A percentile compares a stretch with the other conserved stretches of the same genome.
phyloP scores from a whole-genome alignment of 2,888 invertebrate species.

The Nymphalis c-album region DNA sequence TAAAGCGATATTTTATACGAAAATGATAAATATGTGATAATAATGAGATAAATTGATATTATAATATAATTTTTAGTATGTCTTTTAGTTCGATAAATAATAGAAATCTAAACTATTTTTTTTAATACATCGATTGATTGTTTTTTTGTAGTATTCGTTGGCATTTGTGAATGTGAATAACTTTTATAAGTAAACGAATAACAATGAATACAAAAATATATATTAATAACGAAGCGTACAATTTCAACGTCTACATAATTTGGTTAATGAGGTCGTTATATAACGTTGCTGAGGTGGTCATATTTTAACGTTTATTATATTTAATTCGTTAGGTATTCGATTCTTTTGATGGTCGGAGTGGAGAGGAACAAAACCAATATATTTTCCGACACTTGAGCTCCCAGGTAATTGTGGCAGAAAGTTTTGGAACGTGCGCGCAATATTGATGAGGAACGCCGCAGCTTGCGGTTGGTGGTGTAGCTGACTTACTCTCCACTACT shows the following conservation, averaged over 20 bases:
- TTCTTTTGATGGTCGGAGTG: constrained; percentile 60
- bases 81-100: no score
- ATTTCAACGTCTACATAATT: neutral
- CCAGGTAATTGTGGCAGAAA: constrained; percentile 82
- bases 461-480: constrained; percentile 38
- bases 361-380: constrained; percentile 76
- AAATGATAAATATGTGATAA: constrained; percentile 16
- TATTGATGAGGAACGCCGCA: constrained; percentile 65
- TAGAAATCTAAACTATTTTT: neutral
- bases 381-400: constrained; percentile 81
- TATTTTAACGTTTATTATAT: constrained; percentile 6
- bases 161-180: neutral
- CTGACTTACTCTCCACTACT: constrained; percentile 27
- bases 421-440: constrained; percentile 75
- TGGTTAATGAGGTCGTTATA: constrained; percentile 9
- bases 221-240: constrained; percentile 4
- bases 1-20: constrained; percentile 22
- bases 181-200: neutral
- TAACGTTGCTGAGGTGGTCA: neutral
- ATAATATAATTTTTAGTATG: no score
- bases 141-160: neutral
- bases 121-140: neutral
- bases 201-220: neutral
- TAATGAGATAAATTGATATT: constrained; percentile 5
- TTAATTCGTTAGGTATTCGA: constrained; percentile 50